These are phyloP conservation scores for Sisyra terminalis DNA, from an alignment of 2,888 invertebrate genomes.

Conservation along the genomic window DNA sequence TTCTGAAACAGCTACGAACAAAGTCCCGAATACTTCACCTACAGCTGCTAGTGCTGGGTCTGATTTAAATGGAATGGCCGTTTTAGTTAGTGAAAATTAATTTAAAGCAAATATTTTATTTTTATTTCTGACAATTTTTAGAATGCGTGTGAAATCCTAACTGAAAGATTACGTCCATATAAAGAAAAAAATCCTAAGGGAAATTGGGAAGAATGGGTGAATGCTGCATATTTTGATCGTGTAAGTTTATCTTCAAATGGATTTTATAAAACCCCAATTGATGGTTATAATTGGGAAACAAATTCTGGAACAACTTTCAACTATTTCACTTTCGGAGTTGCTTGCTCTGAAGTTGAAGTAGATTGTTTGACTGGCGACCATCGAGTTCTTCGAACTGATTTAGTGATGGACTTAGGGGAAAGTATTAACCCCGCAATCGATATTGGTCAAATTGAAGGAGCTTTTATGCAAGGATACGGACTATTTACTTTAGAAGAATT, in stretches of 20 bases:
- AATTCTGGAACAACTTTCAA: slow-evolving; percentile 59
- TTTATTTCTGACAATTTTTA: slow-evolving; percentile 19
- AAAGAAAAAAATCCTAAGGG: slow-evolving; percentile 58
- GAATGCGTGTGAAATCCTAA: slow-evolving; percentile 64
- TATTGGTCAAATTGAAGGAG: slow-evolving; percentile 93
- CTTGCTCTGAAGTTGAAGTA: slow-evolving; percentile 79
- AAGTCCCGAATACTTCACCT: slow-evolving; percentile 79
- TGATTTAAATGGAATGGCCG: slow-evolving; percentile 85
- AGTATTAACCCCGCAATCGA: slow-evolving; percentile 94
- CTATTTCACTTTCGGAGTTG: slow-evolving; percentile 77
- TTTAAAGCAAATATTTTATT: neutral
- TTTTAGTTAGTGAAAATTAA: slow-evolving; percentile 31
- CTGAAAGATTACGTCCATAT: slow-evolving; percentile 55
- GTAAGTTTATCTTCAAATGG: slow-evolving; percentile 71
- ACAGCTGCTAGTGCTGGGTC: slow-evolving; percentile 82
- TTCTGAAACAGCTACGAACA: slow-evolving; percentile 72
- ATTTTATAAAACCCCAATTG: slow-evolving; percentile 59
- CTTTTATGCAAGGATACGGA: slow-evolving; percentile 87
- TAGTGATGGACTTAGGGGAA: slow-evolving; percentile 93
- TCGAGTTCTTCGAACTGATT: slow-evolving; percentile 72
- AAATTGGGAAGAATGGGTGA: slow-evolving; percentile 74
- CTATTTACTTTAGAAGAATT: slow-evolving; percentile 82
- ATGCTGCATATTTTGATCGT: slow-evolving; percentile 56
- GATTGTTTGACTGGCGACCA: slow-evolving; percentile 92
- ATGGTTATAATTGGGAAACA: slow-evolving; percentile 52